Conservation (phyloP, 2,888 invertebrate genomes). For the Dugesia japonica region DNA sequence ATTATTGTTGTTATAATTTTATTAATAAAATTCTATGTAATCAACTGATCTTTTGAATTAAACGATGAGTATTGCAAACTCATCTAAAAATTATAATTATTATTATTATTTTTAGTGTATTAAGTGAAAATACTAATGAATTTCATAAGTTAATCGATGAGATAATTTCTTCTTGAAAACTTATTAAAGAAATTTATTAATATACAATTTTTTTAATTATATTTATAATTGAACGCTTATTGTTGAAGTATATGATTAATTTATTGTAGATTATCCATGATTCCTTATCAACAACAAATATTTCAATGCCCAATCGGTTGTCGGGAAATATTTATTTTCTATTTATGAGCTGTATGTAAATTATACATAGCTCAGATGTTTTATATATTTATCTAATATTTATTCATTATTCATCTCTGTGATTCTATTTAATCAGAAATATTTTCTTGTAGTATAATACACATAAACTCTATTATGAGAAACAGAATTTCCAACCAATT, state of each 20-base stretch:
- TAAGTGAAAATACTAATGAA: too few relatives aligned
- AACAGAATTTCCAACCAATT: not conserved
- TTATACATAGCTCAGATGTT: slow-evolving; percentile 8
- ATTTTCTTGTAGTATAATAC: not conserved
- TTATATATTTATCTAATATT: slow-evolving; percentile 5
- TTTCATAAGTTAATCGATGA: too few relatives aligned
- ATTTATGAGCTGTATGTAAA: not conserved
- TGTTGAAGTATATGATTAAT: not conserved
- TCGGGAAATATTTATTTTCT: not conserved
- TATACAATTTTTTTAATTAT: too few relatives aligned
- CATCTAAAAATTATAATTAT: too few relatives aligned
- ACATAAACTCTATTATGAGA: not conserved
- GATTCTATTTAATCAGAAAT: not conserved
- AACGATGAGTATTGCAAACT: too few relatives aligned
- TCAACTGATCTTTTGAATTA: too few relatives aligned
- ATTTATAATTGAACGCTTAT: too few relatives aligned
- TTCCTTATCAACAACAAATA: not conserved
- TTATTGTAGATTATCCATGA: not conserved
- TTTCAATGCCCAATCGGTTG: not conserved
- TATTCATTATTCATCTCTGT: slow-evolving; percentile 12
- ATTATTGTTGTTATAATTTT: too few relatives aligned
- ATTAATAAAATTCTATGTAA: too few relatives aligned
- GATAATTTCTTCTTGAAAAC: too few relatives aligned
- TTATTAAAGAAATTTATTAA: too few relatives aligned
- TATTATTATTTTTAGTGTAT: too few relatives aligned